Base-by-base conservation (phyloP, 1,140 invertebrate genomes). In the Penaeus chinensis region DNA sequence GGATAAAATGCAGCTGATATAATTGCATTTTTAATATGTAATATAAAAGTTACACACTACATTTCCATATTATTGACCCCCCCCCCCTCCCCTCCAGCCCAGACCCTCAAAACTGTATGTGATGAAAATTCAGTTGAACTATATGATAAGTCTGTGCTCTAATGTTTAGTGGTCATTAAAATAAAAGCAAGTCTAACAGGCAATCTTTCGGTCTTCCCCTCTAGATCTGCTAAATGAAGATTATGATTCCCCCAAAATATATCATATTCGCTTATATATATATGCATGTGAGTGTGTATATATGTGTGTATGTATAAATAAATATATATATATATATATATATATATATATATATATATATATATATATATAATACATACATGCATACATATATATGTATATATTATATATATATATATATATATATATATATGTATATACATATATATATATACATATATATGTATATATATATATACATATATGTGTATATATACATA, bases 401-500 rank as follows among this genome's bases (percentile, higher is more conserved):
- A 32, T 19, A 74, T 74, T 27, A 74, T 24, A 32, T 74, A 74
- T 24, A 24, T 74, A 74, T 74, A 27, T 24, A 74, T 24, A 74
- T 74, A 74, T 37, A 74, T 74, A 74, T 74, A 74, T 74, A 74
- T 74, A 74, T 74, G 32, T 74, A 74, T 74, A 74, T 74, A 74
- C 32, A 74, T 74, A 74, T 74, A 74, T 74, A 74, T 24, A 74
- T 74, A 74, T 74, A 74, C 20, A 74, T 16, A 74, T 11, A 32
- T 8, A 27, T 0, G 3, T 8, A 74, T 0, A 20, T 37, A 74
- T 0, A n/a, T 4, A 27, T 0, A 32, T 37, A 27, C 27, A 74
- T 3, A 74, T 74, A 24, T 27, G 32, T 74, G 32, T 27, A 74
- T 74, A 74, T 27, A 74, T 74, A 74, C 32, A 74, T 74, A 74